Evolutionary conservation across 2,888 invertebrate genomes (phyloP).

Genomic region (Melitaea athalia): DNA sequence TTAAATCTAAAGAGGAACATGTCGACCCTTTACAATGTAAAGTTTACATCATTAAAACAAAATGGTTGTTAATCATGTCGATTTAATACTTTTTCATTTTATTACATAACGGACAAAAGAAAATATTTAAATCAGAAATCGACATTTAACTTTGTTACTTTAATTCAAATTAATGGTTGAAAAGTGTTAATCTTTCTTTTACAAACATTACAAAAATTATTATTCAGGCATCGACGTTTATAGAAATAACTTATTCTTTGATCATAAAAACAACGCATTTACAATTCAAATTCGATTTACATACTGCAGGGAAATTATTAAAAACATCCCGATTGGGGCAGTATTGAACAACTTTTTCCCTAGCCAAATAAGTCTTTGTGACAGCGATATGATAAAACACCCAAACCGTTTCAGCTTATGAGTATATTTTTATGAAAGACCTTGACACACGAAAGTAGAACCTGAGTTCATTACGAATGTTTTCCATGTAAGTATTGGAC

Average conservation of each 20-base stretch:
- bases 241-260: background rate
- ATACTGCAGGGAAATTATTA: background rate
- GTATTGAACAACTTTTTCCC: too few species aligned
- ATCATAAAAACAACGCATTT: constrained; percentile 9
- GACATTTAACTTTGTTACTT: background rate
- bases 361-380: constrained; percentile 24
- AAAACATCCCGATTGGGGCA: too few species aligned
- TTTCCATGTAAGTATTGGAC: too few species aligned
- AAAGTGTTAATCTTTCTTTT: background rate
- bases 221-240: background rate
- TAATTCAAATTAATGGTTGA: background rate
- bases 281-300: background rate
- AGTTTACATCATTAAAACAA: constrained; percentile 1
- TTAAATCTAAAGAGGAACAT: constrained; percentile 35
- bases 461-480: background rate
- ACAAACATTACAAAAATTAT: background rate
- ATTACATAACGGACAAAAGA: too few species aligned
- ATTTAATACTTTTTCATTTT: background rate
- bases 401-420: constrained; percentile 15
- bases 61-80: background rate
- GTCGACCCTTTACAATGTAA: constrained; percentile 11
- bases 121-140: background rate
- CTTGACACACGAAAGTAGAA: too few species aligned
- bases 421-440: constrained; percentile 1
- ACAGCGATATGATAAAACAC: constrained; percentile 22